Evolutionary conservation across 1,140 invertebrate species (phyloP).

Genomic region (Drosophila lacertosa): DNA sequence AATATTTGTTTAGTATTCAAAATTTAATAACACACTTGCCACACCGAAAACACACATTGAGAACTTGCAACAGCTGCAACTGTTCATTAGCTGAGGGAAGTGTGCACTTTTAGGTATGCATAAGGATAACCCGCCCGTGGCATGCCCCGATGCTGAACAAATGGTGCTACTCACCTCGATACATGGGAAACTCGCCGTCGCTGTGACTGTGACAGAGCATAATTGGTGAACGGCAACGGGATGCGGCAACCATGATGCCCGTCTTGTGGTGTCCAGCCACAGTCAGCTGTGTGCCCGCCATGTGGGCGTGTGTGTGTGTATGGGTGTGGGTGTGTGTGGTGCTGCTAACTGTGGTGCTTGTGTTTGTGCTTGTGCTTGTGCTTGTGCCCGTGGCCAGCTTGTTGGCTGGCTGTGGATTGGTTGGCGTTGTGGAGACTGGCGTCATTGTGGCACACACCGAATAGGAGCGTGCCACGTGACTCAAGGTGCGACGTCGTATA

Average conservation of each 20-base stretch:
- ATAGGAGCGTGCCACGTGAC: conserved; percentile 77
- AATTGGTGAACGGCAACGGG: conserved; percentile 87
- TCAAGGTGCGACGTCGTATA: conserved; percentile 73
- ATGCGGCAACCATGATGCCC: conserved; percentile 71
- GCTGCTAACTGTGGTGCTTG: conserved; percentile 25
- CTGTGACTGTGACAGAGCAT: conserved; percentile 92
- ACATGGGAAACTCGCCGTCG: conserved; percentile 92
- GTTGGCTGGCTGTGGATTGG: conserved; percentile 11
- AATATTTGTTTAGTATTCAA: too few relatives aligned
- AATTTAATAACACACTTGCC: too few relatives aligned
- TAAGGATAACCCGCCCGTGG: not conserved
- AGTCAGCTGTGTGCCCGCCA: conserved; percentile 42
- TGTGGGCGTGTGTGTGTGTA: too few relatives aligned
- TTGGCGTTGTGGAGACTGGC: conserved; percentile 10
- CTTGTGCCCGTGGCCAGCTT: conserved; percentile 28
- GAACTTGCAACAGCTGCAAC: not conserved
- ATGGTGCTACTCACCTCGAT: conserved; percentile 85
- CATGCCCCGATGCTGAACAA: too few relatives aligned
- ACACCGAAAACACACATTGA: not conserved
- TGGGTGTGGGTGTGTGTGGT: conserved; percentile 8
- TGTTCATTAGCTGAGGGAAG: too few relatives aligned
- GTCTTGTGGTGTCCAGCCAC: conserved; percentile 61
- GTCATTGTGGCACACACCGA: conserved; percentile 66
- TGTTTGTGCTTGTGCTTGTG: conserved; percentile 5
- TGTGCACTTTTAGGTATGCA: not conserved